These are phyloP conservation scores for Gari tellinella DNA, from an alignment of 2,888 invertebrate genomes.

Conservation along the genomic window DNA sequence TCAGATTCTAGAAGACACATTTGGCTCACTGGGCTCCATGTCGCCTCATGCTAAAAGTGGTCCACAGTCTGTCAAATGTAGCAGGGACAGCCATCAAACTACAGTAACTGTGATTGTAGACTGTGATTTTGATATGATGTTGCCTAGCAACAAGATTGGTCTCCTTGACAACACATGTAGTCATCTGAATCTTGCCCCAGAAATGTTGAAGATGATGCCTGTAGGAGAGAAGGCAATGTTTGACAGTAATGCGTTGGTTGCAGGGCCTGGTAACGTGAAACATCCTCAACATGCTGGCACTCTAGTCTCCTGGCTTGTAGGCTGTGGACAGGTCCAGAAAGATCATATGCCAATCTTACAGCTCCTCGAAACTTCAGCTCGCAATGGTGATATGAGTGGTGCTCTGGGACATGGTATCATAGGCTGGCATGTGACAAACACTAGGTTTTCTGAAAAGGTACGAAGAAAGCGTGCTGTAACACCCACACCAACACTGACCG, in stretches of 20 bases:
- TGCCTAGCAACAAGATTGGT: constrained; percentile 87
- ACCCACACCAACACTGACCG: constrained; percentile 73
- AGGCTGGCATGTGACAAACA: constrained; percentile 89
- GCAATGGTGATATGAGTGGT: constrained; percentile 90
- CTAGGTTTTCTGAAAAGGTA: constrained; percentile 80
- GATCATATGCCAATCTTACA: constrained; percentile 88
- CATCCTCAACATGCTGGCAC: constrained; percentile 69
- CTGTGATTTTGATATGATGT: constrained; percentile 88
- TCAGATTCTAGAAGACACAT: constrained; percentile 86
- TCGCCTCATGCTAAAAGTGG: constrained; percentile 63
- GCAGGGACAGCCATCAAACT: constrained; percentile 86
- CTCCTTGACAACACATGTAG: constrained; percentile 75
- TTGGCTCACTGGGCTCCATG: constrained; percentile 52
- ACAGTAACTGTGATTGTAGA: constrained; percentile 89
- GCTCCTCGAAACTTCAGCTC: constrained; percentile 89
- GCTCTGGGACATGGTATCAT: constrained; percentile 89
- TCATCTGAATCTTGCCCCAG: constrained; percentile 76
- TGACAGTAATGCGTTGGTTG: constrained; percentile 80
- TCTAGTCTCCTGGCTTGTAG: constrained; percentile 87
- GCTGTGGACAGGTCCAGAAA: constrained; percentile 90
- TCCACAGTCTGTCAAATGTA: constrained; percentile 77
- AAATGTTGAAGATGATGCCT: constrained; percentile 77
- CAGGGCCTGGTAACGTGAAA: constrained; percentile 80
- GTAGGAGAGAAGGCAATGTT: constrained; percentile 76
- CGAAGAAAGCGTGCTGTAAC: constrained; percentile 83